A percentile compares a stretch with the other conserved stretches of the same genome.
These are phyloP conservation scores for Pedetes capensis DNA, from an alignment of 2,113 vertebrate species.

Conservation along the genomic window DNA sequence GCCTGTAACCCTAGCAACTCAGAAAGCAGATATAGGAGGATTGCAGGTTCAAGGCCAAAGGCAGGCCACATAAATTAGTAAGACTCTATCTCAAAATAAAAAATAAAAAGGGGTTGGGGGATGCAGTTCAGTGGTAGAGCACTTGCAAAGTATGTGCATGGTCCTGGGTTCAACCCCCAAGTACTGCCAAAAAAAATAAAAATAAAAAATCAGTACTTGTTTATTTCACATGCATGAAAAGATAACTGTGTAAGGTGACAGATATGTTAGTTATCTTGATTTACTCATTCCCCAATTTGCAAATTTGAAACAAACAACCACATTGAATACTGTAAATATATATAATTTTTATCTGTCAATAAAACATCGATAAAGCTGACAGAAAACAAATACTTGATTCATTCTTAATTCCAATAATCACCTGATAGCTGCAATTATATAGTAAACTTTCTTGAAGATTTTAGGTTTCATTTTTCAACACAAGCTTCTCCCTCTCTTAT, in stretches of 20 bases:
- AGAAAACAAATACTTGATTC: not conserved
- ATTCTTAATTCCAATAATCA: not conserved
- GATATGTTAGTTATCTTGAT: not conserved
- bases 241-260: not conserved
- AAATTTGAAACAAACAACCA: not conserved
- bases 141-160: too few relatives aligned
- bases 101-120: too few relatives aligned
- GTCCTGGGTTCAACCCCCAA: too few relatives aligned
- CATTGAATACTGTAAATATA: not conserved
- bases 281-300: not conserved
- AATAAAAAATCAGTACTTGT: not conserved
- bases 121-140: too few relatives aligned
- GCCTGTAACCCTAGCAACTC: too few relatives aligned
- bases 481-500: not conserved
- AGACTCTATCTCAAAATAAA: too few relatives aligned
- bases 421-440: not conserved
- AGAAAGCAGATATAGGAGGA: too few relatives aligned
- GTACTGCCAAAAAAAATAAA: too few relatives aligned
- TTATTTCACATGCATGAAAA: not conserved
- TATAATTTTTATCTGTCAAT: not conserved
- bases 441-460: not conserved
- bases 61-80: too few relatives aligned
- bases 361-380: not conserved
- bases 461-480: constrained; percentile 18
- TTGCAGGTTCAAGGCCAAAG: too few relatives aligned